phyloP scores from a whole-genome alignment of 1,140 invertebrate genomes.

The Drosophila sp. region DNA sequence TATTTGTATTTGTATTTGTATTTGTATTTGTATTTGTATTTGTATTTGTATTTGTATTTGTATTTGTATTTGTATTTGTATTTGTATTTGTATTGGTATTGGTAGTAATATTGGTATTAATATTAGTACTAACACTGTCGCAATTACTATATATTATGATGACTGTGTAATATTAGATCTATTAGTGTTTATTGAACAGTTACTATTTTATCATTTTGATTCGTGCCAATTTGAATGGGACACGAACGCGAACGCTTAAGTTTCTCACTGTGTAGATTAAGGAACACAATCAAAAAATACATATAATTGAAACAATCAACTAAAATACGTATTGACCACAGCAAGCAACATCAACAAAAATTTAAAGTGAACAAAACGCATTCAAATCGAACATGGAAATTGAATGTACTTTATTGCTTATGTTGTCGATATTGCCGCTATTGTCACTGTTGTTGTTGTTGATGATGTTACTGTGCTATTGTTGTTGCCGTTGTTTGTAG shows the following conservation, averaged over 20 bases:
- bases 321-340: constrained; percentile 12
- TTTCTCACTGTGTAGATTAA: not conserved
- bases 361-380: not conserved
- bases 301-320: constrained; percentile 26
- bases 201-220: no score
- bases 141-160: not conserved
- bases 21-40: no score
- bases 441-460: no score
- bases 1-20: no score
- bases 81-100: no score
- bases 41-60: no score
- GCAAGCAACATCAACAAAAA: constrained; percentile 8
- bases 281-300: constrained; percentile 51
- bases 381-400: no score
- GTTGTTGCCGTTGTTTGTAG: constrained; percentile 31
- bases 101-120: no score
- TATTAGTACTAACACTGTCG: not conserved
- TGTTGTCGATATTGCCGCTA: constrained; percentile 4
- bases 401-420: not conserved
- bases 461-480: constrained; percentile 5
- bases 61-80: no score
- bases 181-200: no score
- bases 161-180: not conserved
- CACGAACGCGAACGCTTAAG: not conserved
- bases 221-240: not conserved